Conservation (phyloP, 2,113 vertebrate species). For the Petrocephalus zakoni region DNA sequence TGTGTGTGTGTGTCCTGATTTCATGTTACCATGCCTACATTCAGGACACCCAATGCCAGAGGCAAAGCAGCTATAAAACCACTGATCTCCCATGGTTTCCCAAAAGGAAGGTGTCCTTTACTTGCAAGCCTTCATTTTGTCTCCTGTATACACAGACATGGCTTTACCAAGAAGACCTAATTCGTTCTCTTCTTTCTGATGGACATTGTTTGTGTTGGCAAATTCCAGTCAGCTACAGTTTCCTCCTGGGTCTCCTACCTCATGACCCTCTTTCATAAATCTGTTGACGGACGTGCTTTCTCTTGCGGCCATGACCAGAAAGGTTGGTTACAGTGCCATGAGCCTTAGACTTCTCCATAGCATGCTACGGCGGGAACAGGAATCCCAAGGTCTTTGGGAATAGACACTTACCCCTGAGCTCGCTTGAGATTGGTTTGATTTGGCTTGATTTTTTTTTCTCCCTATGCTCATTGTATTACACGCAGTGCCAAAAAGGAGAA, state of each 20-base stretch:
- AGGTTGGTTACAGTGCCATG: not conserved
- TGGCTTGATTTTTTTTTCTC: not conserved
- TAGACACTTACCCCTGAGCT: not conserved
- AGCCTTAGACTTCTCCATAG: not conserved
- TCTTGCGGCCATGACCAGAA: not conserved
- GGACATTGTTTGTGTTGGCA: not conserved
- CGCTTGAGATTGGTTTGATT: not conserved
- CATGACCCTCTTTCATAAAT: not conserved
- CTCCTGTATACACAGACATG: not conserved
- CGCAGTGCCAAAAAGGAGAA: not conserved
- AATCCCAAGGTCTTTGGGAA: not conserved
- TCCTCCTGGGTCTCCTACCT: not conserved
- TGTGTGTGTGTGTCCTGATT: not conserved
- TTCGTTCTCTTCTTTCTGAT: not conserved
- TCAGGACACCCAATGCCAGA: not conserved
- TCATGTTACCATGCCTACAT: not conserved
- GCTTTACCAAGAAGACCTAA: not conserved
- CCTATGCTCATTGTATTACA: not conserved
- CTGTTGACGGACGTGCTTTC: not conserved
- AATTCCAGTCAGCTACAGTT: not conserved
- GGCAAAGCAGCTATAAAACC: not conserved
- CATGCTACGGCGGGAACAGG: not conserved
- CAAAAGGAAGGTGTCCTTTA: not conserved
- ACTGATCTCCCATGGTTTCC: not conserved
- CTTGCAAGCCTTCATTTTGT: not conserved